Conservation (phyloP, 2,113 vertebrate genomes). For the Sylvia atricapilla region DNA sequence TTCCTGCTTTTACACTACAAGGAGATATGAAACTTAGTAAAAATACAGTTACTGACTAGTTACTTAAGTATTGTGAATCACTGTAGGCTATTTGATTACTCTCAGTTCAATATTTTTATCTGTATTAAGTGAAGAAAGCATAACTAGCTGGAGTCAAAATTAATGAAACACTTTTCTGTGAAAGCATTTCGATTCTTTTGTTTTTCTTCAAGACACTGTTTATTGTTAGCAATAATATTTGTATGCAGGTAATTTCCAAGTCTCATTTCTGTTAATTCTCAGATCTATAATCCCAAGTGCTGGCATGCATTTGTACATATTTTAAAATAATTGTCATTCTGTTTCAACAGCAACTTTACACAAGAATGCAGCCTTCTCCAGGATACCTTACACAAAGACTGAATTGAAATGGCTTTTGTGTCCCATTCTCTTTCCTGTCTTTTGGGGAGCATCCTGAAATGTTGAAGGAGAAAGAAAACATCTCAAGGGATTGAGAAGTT, state of each 20-base stretch:
- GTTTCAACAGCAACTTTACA: conserved; percentile 47
- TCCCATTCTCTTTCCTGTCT: conserved; percentile 11
- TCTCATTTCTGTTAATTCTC: neutral
- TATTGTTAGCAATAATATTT: neutral
- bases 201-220: neutral
- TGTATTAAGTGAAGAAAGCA: neutral
- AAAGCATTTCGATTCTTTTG: neutral
- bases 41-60: neutral
- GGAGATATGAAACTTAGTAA: neutral
- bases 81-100: neutral
- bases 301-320: neutral
- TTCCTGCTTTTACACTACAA: neutral
- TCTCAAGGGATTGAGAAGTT: neutral
- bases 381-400: conserved; percentile 27
- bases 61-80: neutral
- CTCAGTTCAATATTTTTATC: neutral
- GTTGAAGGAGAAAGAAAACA: conserved; percentile 13
- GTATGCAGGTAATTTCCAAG: neutral
- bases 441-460: conserved; percentile 34
- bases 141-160: neutral
- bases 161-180: neutral
- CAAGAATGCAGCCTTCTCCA: conserved; percentile 8
- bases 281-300: neutral
- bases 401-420: conserved; percentile 28
- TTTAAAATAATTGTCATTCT: conserved; percentile 21